These are phyloP conservation scores for Autographa gamma DNA, from an alignment of 2,888 invertebrate species.

Conservation along the genomic window DNA sequence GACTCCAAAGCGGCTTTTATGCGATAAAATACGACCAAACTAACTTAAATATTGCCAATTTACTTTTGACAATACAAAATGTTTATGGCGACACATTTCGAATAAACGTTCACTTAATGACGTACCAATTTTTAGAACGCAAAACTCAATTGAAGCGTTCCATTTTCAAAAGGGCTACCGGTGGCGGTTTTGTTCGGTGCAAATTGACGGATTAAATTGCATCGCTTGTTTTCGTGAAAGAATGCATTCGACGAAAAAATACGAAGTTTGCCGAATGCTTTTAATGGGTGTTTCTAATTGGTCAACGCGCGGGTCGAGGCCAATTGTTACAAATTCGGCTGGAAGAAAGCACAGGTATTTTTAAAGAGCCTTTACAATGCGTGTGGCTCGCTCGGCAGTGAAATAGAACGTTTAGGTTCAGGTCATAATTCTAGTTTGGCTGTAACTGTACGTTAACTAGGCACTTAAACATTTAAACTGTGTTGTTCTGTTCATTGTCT, in stretches of 20 bases:
- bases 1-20: constrained; percentile 11
- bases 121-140: constrained; percentile 65
- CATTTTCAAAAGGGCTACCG: constrained; percentile 79
- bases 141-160: constrained; percentile 69
- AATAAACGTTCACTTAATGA: constrained; percentile 59
- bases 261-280: constrained; percentile 72
- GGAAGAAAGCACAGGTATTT: constrained; percentile 44
- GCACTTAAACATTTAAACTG: constrained; percentile 74
- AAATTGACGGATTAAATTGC: constrained; percentile 82
- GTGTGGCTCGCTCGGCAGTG: constrained; percentile 54
- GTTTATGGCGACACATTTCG: constrained; percentile 45
- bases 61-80: constrained; percentile 32
- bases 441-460: constrained; percentile 75
- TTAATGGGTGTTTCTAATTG: constrained; percentile 86
- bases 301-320: constrained; percentile 78
- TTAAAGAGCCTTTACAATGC: constrained; percentile 32
- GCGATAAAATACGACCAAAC: background rate
- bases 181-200: constrained; percentile 74
- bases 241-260: constrained; percentile 80
- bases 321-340: constrained; percentile 63
- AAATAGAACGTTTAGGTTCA: constrained; percentile 55
- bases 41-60: constrained; percentile 38
- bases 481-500: constrained; percentile 82
- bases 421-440: constrained; percentile 57
- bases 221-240: constrained; percentile 82